phyloP scores from a whole-genome alignment of 2,888 invertebrate genomes.

The Acronicta aceris region DNA sequence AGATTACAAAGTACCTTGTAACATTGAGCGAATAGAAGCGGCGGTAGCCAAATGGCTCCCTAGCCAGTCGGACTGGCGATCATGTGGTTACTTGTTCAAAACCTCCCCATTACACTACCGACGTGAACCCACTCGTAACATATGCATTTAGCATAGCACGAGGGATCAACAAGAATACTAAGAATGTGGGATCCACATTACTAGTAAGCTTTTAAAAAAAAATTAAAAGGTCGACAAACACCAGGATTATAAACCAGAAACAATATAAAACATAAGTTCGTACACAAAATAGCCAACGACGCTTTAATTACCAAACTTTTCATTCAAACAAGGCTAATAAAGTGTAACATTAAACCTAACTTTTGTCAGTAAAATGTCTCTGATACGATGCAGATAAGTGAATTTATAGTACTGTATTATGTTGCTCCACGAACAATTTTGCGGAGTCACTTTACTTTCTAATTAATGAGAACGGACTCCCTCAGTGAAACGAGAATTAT shows the following conservation, averaged over 20 bases:
- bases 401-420: conserved; percentile 60
- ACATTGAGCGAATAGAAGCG: too few species aligned
- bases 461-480: conserved; percentile 69
- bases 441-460: conserved; percentile 68
- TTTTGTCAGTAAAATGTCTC: conserved; percentile 58
- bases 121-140: too few species aligned
- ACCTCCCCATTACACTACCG: too few species aligned
- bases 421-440: conserved; percentile 59
- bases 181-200: too few species aligned
- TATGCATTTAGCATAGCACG: too few species aligned
- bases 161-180: too few species aligned
- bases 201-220: too few species aligned
- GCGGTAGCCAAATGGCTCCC: too few species aligned
- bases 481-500: conserved; percentile 38
- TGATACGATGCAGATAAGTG: conserved; percentile 54
- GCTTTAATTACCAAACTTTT: conserved; percentile 56
- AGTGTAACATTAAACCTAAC: conserved; percentile 48
- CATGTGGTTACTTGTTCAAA: too few species aligned
- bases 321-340: conserved; percentile 52
- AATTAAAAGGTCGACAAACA: not conserved
- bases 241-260: conserved; percentile 25
- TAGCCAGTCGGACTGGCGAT: too few species aligned
- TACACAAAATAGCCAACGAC: conserved; percentile 43
- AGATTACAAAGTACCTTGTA: not conserved
- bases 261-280: conserved; percentile 46